These are phyloP conservation scores for Drosophila grimshawi DNA, from an alignment of 1,140 invertebrate species.

Conservation along the genomic window DNA sequence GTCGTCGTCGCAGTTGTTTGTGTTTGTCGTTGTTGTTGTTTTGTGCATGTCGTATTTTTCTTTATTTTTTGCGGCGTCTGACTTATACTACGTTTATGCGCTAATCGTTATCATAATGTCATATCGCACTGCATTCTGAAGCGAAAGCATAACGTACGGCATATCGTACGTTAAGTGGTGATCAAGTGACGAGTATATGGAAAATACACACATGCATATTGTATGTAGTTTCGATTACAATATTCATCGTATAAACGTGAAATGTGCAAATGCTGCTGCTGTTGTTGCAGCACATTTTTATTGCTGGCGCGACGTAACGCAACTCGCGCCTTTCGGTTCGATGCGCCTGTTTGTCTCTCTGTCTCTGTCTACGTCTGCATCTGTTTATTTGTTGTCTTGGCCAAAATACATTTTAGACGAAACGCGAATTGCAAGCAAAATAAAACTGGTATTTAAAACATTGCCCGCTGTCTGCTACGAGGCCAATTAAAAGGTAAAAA, in stretches of 20 bases:
- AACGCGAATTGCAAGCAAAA: conserved; percentile 50
- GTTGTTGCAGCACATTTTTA: conserved; percentile 66
- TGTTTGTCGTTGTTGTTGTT: conserved; percentile 36
- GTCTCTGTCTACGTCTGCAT: conserved; percentile 12
- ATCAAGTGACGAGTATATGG: neutral
- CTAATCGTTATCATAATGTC: conserved; percentile 31
- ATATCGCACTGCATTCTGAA: conserved; percentile 14
- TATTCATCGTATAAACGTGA: neutral
- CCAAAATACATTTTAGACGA: conserved; percentile 64
- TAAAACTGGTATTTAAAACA: conserved; percentile 56
- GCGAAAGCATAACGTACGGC: no score
- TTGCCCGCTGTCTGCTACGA: conserved; percentile 9
- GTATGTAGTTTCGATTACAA: neutral
- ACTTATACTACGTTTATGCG: conserved; percentile 42
- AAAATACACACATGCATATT: neutral
- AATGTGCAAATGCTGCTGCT: conserved; percentile 22
- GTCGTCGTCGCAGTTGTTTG: conserved; percentile 48
- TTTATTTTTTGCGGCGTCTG: conserved; percentile 32
- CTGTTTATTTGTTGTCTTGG: conserved; percentile 67
- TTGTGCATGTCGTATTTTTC: conserved; percentile 53
- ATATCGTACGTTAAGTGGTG: neutral
- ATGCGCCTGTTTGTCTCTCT: conserved; percentile 23
- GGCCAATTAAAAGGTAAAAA: conserved; percentile 27
- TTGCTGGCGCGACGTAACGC: conserved; percentile 52
- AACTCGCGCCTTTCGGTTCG: conserved; percentile 41